Conservation (phyloP, 2,888 invertebrate genomes). For the Andrena haemorrhoa region DNA sequence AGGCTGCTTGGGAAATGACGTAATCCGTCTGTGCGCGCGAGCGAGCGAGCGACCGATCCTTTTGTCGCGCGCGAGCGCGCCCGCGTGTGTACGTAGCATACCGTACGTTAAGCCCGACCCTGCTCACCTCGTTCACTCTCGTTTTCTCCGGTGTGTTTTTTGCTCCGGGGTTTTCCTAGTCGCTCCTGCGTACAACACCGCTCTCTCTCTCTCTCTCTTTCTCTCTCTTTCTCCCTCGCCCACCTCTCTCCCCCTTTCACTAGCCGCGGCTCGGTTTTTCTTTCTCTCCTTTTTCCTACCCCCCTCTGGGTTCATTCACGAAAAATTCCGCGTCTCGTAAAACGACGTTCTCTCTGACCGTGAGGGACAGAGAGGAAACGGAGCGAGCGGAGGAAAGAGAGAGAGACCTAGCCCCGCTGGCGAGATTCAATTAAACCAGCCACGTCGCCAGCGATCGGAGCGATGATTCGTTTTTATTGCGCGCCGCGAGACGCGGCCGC, state of each 20-base stretch:
- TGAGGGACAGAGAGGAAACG: slow-evolving; percentile 36
- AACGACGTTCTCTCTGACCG: slow-evolving; percentile 23
- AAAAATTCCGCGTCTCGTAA: slow-evolving; percentile 60
- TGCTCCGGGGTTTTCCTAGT: slow-evolving; percentile 64
- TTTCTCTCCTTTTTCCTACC: slow-evolving; percentile 24
- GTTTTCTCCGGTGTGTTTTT: slow-evolving; percentile 60
- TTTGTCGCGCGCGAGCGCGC: slow-evolving; percentile 66
- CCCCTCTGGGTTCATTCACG: slow-evolving; percentile 56
- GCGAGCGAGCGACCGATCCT: slow-evolving; percentile 71
- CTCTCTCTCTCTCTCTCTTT: slow-evolving; percentile 22
- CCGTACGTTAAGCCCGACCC: slow-evolving; percentile 49
- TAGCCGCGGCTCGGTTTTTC: slow-evolving; percentile 15
- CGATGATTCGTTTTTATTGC: slow-evolving; percentile 54
- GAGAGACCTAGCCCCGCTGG: slow-evolving; percentile 25
- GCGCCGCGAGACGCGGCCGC: slow-evolving; percentile 15
- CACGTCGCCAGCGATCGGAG: slow-evolving; percentile 25
- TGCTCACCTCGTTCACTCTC: slow-evolving; percentile 60
- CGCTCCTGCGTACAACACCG: slow-evolving; percentile 54
- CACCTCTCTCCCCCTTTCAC: not conserved
- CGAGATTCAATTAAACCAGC: slow-evolving; percentile 55
- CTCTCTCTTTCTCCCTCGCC: slow-evolving; percentile 19
- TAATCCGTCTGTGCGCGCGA: slow-evolving; percentile 71
- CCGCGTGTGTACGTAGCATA: slow-evolving; percentile 53
- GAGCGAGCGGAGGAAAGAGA: slow-evolving; percentile 16
- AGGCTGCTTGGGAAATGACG: slow-evolving; percentile 79